Percentiles rank a stretch among this genome's conserved stretches.
Conservation (phyloP, 2,797 vertebrate genomes). For the Limosa lapponica region DNA sequence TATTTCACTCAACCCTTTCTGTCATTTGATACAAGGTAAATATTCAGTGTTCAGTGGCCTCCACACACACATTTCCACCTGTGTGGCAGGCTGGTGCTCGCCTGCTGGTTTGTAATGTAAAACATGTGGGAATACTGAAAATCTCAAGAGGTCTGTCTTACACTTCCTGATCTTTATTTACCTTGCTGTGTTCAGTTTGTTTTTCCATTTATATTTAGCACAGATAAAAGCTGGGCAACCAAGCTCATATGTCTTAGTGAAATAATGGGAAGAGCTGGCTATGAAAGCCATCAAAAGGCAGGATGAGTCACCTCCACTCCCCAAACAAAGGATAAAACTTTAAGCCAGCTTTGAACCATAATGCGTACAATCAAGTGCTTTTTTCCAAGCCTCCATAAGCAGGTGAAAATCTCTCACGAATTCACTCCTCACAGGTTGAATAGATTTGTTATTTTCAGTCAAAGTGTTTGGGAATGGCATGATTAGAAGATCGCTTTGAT, state of each 20-base stretch:
- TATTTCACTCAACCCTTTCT: conserved; percentile 40
- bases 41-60: conserved; percentile 29
- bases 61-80: conserved; percentile 61
- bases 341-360: conserved; percentile 41
- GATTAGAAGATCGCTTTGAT: conserved; percentile 40
- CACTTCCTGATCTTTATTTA: conserved; percentile 70
- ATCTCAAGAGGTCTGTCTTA: conserved; percentile 62
- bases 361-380: neutral
- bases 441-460: conserved; percentile 44
- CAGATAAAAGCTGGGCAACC: conserved; percentile 39
- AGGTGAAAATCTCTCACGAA: conserved; percentile 59
- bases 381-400: conserved; percentile 15
- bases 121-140: conserved; percentile 62
- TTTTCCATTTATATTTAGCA: conserved; percentile 70
- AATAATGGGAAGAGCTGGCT: conserved; percentile 49
- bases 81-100: conserved; percentile 29
- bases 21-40: conserved; percentile 67
- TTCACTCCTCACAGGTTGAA: conserved; percentile 40
- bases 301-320: neutral
- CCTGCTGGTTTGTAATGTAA: conserved; percentile 54
- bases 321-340: neutral
- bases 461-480: neutral
- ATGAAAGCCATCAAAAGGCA: conserved; percentile 29
- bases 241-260: conserved; percentile 36
- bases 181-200: conserved; percentile 63